Conservation (phyloP, 2,113 vertebrate species). For the Odocoileus hemionus region DNA sequence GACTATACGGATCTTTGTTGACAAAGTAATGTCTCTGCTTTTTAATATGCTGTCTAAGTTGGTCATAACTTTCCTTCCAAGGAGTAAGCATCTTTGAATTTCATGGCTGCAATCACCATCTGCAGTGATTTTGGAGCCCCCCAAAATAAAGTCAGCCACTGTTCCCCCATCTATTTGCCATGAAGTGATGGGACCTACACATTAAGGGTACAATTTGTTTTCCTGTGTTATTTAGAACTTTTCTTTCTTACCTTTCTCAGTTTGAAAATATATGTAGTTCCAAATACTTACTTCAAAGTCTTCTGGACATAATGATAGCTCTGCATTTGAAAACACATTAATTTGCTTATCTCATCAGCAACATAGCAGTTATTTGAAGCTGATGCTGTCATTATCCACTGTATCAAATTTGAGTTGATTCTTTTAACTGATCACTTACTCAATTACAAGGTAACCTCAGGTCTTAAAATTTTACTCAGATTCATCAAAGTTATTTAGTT, state of each 20-base stretch:
- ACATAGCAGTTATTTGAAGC: background rate
- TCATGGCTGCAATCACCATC: no score
- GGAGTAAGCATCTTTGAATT: no score
- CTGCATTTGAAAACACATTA: conserved; percentile 30
- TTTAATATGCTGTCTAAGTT: no score
- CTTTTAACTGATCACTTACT: conserved; percentile 48
- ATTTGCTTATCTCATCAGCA: conserved; percentile 24
- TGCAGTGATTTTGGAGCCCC: no score
- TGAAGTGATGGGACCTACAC: background rate
- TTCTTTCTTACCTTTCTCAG: background rate
- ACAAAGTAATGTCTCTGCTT: no score
- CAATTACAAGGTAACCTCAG: background rate
- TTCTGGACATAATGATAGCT: conserved; percentile 42
- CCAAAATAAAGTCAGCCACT: no score
- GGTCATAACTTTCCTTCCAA: no score
- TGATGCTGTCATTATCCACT: conserved; percentile 19
- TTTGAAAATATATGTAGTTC: background rate
- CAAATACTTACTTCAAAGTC: background rate
- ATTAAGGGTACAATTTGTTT: background rate
- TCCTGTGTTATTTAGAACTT: background rate
- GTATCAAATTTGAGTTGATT: conserved; percentile 43
- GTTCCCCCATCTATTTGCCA: no score
- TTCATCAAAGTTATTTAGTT: conserved; percentile 67
- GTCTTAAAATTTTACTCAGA: conserved; percentile 18
- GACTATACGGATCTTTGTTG: no score